These are phyloP conservation scores for Eupeodes latifasciatus DNA, from an alignment of 2,888 invertebrate genomes.

Conservation along the genomic window DNA sequence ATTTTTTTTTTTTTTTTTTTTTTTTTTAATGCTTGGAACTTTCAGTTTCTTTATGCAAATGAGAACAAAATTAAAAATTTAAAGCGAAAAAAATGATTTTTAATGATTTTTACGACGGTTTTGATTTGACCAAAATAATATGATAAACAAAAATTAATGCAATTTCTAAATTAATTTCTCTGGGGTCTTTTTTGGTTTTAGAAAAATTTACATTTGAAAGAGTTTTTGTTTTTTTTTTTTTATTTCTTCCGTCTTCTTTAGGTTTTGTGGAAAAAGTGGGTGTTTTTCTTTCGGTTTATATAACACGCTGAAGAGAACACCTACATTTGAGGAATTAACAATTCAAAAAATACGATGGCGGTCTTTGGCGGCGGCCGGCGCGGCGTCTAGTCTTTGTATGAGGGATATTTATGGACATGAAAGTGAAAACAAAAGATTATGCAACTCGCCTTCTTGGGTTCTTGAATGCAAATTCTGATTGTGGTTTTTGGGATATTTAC, in stretches of 20 bases:
- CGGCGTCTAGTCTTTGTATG: background rate
- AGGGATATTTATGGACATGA: conserved; percentile 22
- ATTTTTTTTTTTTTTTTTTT: conserved; percentile 29
- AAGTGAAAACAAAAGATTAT: conserved; percentile 22
- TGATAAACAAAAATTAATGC: conserved; percentile 34
- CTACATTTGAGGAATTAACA: conserved; percentile 10
- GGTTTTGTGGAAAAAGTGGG: conserved; percentile 16
- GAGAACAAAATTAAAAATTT: background rate
- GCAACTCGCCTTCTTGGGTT: background rate
- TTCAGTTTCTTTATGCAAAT: conserved; percentile 72
- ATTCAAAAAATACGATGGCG: conserved; percentile 2
- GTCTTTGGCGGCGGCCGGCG: too few relatives aligned
- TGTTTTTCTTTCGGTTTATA: background rate
- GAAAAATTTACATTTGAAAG: conserved; percentile 61
- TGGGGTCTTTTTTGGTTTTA: background rate
- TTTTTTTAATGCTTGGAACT: conserved; percentile 49
- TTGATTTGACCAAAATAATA: conserved; percentile 4
- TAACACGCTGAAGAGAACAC: conserved; percentile 17
- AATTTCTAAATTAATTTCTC: conserved; percentile 66
- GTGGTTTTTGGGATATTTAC: background rate
- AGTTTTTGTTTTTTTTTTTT: background rate
- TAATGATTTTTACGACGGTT: background rate
- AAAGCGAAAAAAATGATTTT: conserved; percentile 21
- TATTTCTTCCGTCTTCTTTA: background rate
- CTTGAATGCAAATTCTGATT: background rate